Percentiles rank a stretch among this genome's conserved stretches.
phyloP scores from a whole-genome alignment of 2,888 invertebrate genomes.

The Opisthograptis luteolata region DNA sequence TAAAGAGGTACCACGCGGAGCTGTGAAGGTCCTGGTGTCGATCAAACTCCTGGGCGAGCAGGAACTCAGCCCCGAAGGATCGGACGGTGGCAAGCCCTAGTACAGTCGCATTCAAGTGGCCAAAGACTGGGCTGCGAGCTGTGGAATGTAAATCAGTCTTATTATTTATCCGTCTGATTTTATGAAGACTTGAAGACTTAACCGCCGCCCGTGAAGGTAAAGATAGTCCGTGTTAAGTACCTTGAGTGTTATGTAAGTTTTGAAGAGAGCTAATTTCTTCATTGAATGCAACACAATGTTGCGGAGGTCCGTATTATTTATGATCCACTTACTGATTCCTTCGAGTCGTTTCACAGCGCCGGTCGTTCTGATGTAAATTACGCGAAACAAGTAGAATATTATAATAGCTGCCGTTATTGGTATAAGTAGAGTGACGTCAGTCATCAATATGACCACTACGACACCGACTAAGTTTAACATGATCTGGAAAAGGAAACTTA shows the following conservation, averaged over 20 bases:
- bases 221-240: too few relatives aligned
- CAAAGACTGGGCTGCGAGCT: conserved; percentile 94
- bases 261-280: too few relatives aligned
- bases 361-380: conserved; percentile 87
- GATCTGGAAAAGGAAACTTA: conserved; percentile 82
- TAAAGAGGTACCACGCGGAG: conserved; percentile 87
- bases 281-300: too few relatives aligned
- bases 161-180: neutral
- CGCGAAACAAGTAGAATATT: conserved; percentile 85
- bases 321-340: conserved; percentile 84
- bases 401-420: conserved; percentile 83
- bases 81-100: conserved; percentile 92
- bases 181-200: too few relatives aligned
- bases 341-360: conserved; percentile 88
- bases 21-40: conserved; percentile 86
- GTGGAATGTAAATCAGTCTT: conserved; percentile 33
- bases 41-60: conserved; percentile 84
- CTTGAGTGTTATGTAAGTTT: too few relatives aligned
- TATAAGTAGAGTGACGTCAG: conserved; percentile 76
- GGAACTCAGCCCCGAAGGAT: conserved; percentile 88
- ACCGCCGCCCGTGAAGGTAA: too few relatives aligned
- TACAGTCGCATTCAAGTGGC: conserved; percentile 91
- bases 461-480: conserved; percentile 90
- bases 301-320: too few relatives aligned
- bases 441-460: conserved; percentile 88